Conservation (phyloP, 2,888 invertebrate genomes). For the Tetropium fuscum region DNA sequence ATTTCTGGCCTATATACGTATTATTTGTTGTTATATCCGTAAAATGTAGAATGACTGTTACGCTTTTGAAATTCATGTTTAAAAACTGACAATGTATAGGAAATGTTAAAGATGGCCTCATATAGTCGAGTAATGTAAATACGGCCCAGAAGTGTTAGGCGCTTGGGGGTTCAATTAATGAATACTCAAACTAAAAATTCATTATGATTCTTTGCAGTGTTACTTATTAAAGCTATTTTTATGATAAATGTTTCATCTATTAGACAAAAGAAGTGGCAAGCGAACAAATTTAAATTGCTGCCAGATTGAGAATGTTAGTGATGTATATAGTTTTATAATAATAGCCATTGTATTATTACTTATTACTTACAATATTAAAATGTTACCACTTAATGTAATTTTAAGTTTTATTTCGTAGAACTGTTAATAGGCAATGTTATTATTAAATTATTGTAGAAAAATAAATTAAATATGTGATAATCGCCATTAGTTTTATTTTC, state of each 20-base stretch:
- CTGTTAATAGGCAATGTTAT: conserved; percentile 60
- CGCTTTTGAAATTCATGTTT: conserved; percentile 41
- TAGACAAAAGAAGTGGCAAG: conserved; percentile 48
- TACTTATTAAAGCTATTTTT: conserved; percentile 51
- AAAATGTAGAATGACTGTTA: conserved; percentile 51
- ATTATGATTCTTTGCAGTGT: conserved; percentile 45
- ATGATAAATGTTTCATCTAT: conserved; percentile 51
- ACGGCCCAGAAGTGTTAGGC: conserved; percentile 29
- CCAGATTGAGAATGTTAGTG: conserved; percentile 52
- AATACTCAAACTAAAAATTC: conserved; percentile 45
- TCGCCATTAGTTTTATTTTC: too few relatives aligned
- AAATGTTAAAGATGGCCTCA: conserved; percentile 43
- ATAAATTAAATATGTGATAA: conserved; percentile 51
- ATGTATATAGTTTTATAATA: conserved; percentile 62
- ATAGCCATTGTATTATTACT: conserved; percentile 55
- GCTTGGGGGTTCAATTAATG: conserved; percentile 37
- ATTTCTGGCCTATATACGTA: conserved; percentile 49
- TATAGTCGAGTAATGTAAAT: conserved; percentile 36
- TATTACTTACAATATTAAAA: conserved; percentile 49
- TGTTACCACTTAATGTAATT: conserved; percentile 53
- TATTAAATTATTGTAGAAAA: conserved; percentile 57
- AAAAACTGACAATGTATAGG: too few relatives aligned
- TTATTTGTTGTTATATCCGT: conserved; percentile 44
- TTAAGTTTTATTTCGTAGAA: conserved; percentile 57
- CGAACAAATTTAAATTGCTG: conserved; percentile 39